A percentile compares a stretch with the other conserved stretches of the same genome.
Conservation (phyloP, 92 coral and sea anemone species). For the Plumapathes pennacea region DNA sequence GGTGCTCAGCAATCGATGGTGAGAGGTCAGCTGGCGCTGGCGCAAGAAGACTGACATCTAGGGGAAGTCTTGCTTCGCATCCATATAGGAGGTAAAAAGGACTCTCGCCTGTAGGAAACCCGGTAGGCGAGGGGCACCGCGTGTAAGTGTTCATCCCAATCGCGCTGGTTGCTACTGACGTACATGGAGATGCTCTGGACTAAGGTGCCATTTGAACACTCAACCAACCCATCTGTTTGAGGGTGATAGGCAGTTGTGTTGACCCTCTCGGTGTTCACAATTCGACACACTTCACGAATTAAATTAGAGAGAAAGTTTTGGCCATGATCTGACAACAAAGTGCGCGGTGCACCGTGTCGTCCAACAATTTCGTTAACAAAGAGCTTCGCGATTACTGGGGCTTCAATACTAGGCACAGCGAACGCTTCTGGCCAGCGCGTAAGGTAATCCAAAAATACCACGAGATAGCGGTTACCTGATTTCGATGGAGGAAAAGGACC, state of each 20-base stretch:
- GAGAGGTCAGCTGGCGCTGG: slow-evolving; percentile 36
- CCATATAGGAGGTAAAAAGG: slow-evolving; percentile 56
- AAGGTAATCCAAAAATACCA: slow-evolving; percentile 34
- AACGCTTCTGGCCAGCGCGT: slow-evolving; percentile 52
- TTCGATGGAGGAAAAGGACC: slow-evolving; percentile 37
- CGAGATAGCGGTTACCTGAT: slow-evolving; percentile 36
- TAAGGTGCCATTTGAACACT: slow-evolving; percentile 14
- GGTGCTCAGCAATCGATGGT: slow-evolving; percentile 53
- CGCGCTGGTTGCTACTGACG: slow-evolving; percentile 23
- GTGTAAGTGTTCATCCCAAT: slow-evolving; percentile 57
- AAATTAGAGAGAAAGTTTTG: slow-evolving; percentile 30
- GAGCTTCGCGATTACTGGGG: slow-evolving; percentile 19
- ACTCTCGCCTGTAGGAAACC: slow-evolving; percentile 32
- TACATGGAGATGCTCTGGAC: slow-evolving; percentile 27
- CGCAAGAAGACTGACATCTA: slow-evolving; percentile 28
- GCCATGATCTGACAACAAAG: slow-evolving; percentile 29
- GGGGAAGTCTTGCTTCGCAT: slow-evolving; percentile 42
- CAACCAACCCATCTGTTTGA: slow-evolving; percentile 23
- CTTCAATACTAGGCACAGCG: slow-evolving; percentile 36
- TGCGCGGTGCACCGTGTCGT: slow-evolving; percentile 38
- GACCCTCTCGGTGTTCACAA: slow-evolving; percentile 35
- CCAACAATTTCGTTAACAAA: slow-evolving; percentile 24
- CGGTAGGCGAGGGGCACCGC: slow-evolving; percentile 50
- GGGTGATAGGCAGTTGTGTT: slow-evolving; percentile 55
- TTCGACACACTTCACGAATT: slow-evolving; percentile 18